Percentiles rank a stretch among this genome's conserved stretches.
Conservation (phyloP, 2,888 invertebrate genomes). For the Sinelater perroti region DNA sequence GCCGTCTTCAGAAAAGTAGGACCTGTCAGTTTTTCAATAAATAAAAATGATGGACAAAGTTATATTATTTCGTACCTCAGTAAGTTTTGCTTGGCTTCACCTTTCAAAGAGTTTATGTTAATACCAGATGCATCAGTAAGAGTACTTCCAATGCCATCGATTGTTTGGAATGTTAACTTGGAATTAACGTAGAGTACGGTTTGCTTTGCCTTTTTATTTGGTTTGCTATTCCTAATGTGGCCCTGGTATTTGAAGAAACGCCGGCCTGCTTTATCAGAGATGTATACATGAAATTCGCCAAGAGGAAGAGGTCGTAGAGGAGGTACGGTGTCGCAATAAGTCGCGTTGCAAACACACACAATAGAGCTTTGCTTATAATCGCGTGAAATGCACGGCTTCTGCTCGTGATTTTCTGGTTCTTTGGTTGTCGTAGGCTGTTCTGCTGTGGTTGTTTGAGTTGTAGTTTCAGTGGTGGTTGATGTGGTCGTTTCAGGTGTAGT, state of each 20-base stretch:
- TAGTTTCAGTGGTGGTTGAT: too few species aligned
- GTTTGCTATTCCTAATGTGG: slow-evolving; percentile 53
- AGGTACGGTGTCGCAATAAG: slow-evolving; percentile 60
- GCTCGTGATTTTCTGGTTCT: too few species aligned
- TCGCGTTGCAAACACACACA: slow-evolving; percentile 60
- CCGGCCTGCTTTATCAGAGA: slow-evolving; percentile 70
- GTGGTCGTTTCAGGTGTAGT: too few species aligned
- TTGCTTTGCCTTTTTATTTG: not conserved
- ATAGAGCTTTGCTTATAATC: slow-evolving; percentile 44
- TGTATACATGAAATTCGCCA: slow-evolving; percentile 51
- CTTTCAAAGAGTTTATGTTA: slow-evolving; percentile 73
- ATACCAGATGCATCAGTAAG: slow-evolving; percentile 76
- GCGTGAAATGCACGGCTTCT: slow-evolving; percentile 14
- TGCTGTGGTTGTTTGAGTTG: too few species aligned
- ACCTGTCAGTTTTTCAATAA: slow-evolving; percentile 61
- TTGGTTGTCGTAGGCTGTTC: too few species aligned
- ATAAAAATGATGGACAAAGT: not conserved
- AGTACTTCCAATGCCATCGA: slow-evolving; percentile 85
- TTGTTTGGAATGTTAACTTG: slow-evolving; percentile 64
- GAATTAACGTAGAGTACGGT: too few species aligned
- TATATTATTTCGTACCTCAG: not conserved
- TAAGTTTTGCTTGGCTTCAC: slow-evolving; percentile 58
- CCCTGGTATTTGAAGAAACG: slow-evolving; percentile 64
- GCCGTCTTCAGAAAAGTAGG: slow-evolving; percentile 74
- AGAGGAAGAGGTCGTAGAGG: slow-evolving; percentile 35